Conservation (phyloP, 2,888 invertebrate genomes). For the Rosalia funebris region DNA sequence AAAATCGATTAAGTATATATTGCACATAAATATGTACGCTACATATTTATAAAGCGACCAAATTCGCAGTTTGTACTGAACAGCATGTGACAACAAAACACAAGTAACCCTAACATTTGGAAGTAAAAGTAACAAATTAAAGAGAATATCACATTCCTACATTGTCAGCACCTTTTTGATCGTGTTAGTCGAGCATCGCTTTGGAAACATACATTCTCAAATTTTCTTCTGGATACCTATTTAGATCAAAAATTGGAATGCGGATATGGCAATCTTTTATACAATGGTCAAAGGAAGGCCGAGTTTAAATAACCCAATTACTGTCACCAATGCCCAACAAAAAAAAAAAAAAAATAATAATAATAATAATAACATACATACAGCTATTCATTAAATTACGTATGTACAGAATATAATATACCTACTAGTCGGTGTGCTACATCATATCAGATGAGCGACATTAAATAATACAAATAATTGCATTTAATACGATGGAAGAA, state of each 20-base stretch:
- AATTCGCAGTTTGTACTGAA: conserved; percentile 61
- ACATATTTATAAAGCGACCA: conserved; percentile 59
- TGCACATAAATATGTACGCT: conserved; percentile 62
- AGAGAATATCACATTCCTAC: conserved; percentile 63
- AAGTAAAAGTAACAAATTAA: conserved; percentile 61
- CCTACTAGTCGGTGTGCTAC: conserved; percentile 49
- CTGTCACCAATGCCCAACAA: conserved; percentile 56
- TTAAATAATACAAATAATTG: conserved; percentile 39
- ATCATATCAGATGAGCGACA: conserved; percentile 44
- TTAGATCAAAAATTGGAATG: conserved; percentile 17
- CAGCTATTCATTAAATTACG: conserved; percentile 48
- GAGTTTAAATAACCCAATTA: conserved; percentile 35
- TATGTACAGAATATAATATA: conserved; percentile 51
- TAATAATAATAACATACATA: conserved; percentile 54
- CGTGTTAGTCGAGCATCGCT: conserved; percentile 45
- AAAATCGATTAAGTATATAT: conserved; percentile 58
- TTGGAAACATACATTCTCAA: conserved; percentile 26
- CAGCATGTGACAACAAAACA: conserved; percentile 59
- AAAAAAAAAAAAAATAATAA: too few relatives aligned
- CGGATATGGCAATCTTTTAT: conserved; percentile 17
- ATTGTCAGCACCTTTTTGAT: conserved; percentile 61
- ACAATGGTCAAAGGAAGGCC: conserved; percentile 8
- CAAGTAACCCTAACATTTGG: conserved; percentile 58
- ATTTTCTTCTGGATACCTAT: conserved; percentile 8
- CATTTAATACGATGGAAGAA: conserved; percentile 6